phyloP scores from a whole-genome alignment of 2,888 invertebrate species.

The Odontothrips loti region DNA sequence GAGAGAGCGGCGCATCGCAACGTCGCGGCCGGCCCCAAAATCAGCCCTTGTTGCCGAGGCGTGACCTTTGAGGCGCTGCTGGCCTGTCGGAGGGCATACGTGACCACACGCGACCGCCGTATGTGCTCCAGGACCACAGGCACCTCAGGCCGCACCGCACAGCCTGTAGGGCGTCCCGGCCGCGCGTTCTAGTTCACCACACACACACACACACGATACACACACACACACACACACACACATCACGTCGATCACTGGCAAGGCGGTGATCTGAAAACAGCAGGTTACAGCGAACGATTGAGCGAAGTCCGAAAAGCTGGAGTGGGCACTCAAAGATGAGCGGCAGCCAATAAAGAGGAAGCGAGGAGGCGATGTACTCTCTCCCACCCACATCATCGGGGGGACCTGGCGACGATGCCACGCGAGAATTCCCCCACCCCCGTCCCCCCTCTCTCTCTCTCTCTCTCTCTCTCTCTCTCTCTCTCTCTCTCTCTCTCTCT shows the following conservation, averaged over 20 bases:
- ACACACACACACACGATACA: background rate
- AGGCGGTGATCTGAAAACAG: too few relatives aligned
- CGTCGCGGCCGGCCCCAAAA: background rate
- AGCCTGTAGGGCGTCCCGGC: too few relatives aligned
- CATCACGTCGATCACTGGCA: too few relatives aligned
- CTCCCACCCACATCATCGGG: background rate
- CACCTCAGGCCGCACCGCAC: background rate
- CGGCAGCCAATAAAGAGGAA: background rate
- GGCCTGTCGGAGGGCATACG: background rate
- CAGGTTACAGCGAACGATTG: too few relatives aligned
- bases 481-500: background rate
- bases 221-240: too few relatives aligned
- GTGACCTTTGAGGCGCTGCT: background rate
- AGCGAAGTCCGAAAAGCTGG: background rate
- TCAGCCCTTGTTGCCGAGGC: background rate
- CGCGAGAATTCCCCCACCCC: too few relatives aligned
- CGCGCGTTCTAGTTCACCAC: constrained; percentile 13
- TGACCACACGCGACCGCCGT: background rate
- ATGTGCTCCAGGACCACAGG: background rate
- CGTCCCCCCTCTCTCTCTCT: too few relatives aligned
- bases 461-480: too few relatives aligned
- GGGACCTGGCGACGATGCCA: background rate
- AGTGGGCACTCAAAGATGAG: background rate
- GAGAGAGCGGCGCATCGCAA: too few relatives aligned
- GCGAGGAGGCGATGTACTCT: background rate